These are phyloP conservation scores for Aldabrachelys gigantea DNA, from an alignment of 2,113 vertebrate genomes.

Conservation along the genomic window DNA sequence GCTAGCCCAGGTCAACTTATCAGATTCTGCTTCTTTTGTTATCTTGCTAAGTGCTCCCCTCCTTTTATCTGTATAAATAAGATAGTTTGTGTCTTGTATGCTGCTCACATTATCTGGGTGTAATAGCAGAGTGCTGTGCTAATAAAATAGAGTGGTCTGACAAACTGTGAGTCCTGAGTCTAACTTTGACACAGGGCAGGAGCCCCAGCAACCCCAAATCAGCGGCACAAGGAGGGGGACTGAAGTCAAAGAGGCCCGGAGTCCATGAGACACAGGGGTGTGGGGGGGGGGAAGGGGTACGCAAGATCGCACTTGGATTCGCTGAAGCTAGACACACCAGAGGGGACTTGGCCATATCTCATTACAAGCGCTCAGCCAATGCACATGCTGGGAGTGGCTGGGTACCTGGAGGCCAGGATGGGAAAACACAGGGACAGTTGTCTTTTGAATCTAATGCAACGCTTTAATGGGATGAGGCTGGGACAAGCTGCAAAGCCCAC, in stretches of 20 bases:
- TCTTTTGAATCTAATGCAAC: neutral
- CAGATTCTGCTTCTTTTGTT: too few relatives aligned
- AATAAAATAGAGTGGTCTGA: too few relatives aligned
- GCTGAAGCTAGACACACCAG: neutral
- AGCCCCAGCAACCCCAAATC: neutral
- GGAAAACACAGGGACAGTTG: neutral
- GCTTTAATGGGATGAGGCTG: neutral
- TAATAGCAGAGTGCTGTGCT: too few relatives aligned
- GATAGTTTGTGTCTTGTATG: too few relatives aligned
- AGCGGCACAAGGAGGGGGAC: neutral
- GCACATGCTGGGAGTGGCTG: rapidly evolving
- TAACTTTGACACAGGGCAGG: too few relatives aligned
- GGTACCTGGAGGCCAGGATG: neutral
- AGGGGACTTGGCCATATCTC: neutral
- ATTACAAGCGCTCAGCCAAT: rapidly evolving
- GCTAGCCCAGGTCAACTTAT: too few relatives aligned
- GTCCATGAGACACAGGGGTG: rapidly evolving
- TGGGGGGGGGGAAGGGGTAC: neutral
- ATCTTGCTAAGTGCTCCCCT: too few relatives aligned
- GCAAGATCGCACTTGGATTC: neutral
- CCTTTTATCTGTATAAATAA: too few relatives aligned
- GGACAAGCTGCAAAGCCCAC: neutral
- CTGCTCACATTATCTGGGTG: too few relatives aligned
- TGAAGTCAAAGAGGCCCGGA: neutral
- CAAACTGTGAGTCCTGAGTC: too few relatives aligned